phyloP scores from a whole-genome alignment of 1,140 invertebrate species.

The Euglossa dilemma region DNA sequence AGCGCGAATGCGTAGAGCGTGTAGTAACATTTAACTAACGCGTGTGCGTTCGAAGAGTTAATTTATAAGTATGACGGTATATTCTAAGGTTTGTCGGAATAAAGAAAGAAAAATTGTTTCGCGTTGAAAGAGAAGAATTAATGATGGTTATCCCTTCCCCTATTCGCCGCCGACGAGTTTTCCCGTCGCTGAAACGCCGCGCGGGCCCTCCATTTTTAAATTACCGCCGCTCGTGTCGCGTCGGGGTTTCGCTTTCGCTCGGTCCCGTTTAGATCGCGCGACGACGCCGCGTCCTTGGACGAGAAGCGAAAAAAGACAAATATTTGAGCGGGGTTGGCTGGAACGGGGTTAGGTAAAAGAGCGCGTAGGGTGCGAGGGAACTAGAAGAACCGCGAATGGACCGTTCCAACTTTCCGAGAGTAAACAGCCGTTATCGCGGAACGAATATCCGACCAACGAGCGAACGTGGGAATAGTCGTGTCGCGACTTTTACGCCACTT shows the following conservation, averaged over 20 bases:
- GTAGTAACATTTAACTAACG: background rate
- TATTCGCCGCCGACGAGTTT: background rate
- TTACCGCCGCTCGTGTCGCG: too few relatives aligned
- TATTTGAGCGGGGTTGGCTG: constrained; percentile 56
- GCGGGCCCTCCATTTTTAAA: too few relatives aligned
- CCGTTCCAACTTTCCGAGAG: constrained; percentile 58
- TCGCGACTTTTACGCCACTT: constrained; percentile 76
- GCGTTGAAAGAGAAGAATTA: background rate
- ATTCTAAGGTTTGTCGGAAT: constrained; percentile 58
- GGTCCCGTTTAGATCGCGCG: background rate
- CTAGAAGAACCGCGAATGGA: constrained; percentile 58
- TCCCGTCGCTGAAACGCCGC: background rate
- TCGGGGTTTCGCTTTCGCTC: background rate
- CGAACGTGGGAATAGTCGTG: constrained; percentile 76
- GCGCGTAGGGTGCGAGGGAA: background rate
- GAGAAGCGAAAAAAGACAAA: constrained; percentile 41
- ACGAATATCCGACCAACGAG: constrained; percentile 63
- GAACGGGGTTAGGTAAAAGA: constrained; percentile 7
- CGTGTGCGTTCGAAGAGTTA: constrained; percentile 35
- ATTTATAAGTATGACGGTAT: constrained; percentile 62
- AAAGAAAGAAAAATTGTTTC: constrained; percentile 40
- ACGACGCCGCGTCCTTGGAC: too few relatives aligned
- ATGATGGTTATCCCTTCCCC: background rate
- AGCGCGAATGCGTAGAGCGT: constrained; percentile 46
- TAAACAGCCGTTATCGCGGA: constrained; percentile 76